Percentiles rank a stretch among this genome's conserved stretches.
phyloP scores from a whole-genome alignment of 2,888 invertebrate species.

The Mesorhabditis sp. region DNA sequence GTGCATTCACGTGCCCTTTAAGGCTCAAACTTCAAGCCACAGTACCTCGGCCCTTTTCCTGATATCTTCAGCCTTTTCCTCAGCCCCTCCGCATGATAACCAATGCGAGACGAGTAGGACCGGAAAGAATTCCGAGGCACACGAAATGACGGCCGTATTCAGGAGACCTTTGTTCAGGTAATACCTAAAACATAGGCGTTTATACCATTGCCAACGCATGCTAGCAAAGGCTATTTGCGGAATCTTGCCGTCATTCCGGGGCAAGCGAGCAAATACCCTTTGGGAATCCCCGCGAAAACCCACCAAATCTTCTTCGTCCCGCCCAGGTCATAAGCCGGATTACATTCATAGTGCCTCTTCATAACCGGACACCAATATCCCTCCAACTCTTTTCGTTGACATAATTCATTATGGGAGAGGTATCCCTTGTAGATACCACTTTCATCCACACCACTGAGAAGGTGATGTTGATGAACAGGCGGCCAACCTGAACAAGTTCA shows the following conservation, averaged over 20 bases:
- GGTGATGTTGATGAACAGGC: conserved; percentile 52
- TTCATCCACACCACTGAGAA: conserved; percentile 54
- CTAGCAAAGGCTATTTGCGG: too few species aligned
- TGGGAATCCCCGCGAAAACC: neutral
- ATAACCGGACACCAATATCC: conserved; percentile 57
- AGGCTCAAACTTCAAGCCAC: too few species aligned
- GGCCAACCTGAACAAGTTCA: conserved; percentile 26
- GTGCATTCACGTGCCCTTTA: neutral
- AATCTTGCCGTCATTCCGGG: too few species aligned
- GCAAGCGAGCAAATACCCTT: too few species aligned
- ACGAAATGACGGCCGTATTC: conserved; percentile 51
- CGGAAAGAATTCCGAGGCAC: conserved; percentile 56
- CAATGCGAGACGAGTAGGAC: conserved; percentile 55
- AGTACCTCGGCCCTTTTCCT: conserved; percentile 34
- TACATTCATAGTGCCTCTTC: conserved; percentile 47
- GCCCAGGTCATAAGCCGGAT: conserved; percentile 40
- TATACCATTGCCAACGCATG: too few species aligned
- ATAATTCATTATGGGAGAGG: conserved; percentile 50
- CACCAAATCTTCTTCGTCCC: conserved; percentile 55
- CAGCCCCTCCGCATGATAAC: conserved; percentile 55
- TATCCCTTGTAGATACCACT: conserved; percentile 54
- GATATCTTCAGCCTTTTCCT: conserved; percentile 52
- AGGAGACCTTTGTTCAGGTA: conserved; percentile 51
- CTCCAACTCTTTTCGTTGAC: conserved; percentile 52
- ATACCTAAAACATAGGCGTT: conserved; percentile 14